Evolutionary conservation across 2,113 vertebrate genomes (phyloP), one percentile per base, ranked within the genome.

Genomic region (Genyomyrus donnyi): DNA sequence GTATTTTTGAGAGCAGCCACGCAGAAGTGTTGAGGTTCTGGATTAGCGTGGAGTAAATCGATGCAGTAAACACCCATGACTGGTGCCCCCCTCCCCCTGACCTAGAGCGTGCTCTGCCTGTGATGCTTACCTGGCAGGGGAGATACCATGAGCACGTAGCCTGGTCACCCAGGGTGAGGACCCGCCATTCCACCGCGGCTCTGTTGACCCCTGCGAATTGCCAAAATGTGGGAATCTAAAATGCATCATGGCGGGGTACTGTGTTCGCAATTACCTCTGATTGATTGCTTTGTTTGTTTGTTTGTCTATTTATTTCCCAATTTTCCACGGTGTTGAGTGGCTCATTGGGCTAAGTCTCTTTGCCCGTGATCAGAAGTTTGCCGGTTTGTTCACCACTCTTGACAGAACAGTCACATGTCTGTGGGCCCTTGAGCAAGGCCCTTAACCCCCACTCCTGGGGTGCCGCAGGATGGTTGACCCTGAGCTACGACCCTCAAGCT

Each of bases 51-150:
- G 27, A 87, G 50, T 53, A 53, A 87, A 53, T 46, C 45, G 17
- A 48, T 27, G 88, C 42, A 21, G 7, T 24, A n/a, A 50, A 50
- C 46, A 50, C 45, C 45, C 24, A 48, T 53, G 27, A 45, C 13
- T 35, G 17, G 24, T 88, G 83, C 83, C 87, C 19, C 53, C 5
- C 58, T 9, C n/a, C n/a, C 50, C 53, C 8, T 15, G 24, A 39
- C 87, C 83, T 52, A 19, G 56, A 39, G 10, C 42, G 11, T 3
- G 42, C 74, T 31, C 5, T 80, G 74, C 91, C 84, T 91, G 91
- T 56, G 53, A 56, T 21, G 53, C 53, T 21, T 56, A 21, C 53
- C 19, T 21, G 19, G 53, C 53, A 56, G 19, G 19, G 53, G 53
- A 53, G 53, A 21, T 21, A 56, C 53, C 53, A 21, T 24, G 53